phyloP scores from a whole-genome alignment of 2,888 invertebrate species.

The Tethea ocularis region DNA sequence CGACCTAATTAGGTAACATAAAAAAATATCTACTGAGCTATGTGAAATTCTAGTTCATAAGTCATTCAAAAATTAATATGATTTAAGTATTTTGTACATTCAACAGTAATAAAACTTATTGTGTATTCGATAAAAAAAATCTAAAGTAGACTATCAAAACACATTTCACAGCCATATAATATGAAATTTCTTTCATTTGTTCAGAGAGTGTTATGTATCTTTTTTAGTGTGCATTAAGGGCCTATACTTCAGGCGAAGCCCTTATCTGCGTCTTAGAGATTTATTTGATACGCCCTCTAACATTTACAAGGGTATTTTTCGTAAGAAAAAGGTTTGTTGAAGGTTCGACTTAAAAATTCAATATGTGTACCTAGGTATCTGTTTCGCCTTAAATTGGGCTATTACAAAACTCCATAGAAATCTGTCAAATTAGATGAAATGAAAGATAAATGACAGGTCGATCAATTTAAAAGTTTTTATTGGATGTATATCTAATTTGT shows the following conservation, averaged over 20 bases:
- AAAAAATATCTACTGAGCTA: too few relatives aligned
- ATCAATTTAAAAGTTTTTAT: too few relatives aligned
- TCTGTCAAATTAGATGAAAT: too few relatives aligned
- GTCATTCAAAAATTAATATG: too few relatives aligned
- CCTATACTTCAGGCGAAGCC: slow-evolving; percentile 44
- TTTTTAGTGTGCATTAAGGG: slow-evolving; percentile 58
- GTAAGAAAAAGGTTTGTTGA: slow-evolving; percentile 8
- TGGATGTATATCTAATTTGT: too few relatives aligned
- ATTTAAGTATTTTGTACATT: too few relatives aligned
- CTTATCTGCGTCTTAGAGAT: slow-evolving; percentile 60
- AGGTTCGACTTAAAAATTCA: slow-evolving; percentile 13
- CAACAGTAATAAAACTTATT: not conserved
- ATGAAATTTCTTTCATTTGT: slow-evolving; percentile 40
- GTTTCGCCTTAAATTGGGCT: too few relatives aligned
- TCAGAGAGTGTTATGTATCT: slow-evolving; percentile 37
- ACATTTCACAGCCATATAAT: slow-evolving; percentile 10
- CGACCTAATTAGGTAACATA: too few relatives aligned
- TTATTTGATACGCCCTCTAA: slow-evolving; percentile 45
- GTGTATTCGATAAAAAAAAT: not conserved
- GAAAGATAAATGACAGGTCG: too few relatives aligned
- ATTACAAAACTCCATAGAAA: too few relatives aligned
- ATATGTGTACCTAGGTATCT: too few relatives aligned
- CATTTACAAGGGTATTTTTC: slow-evolving; percentile 22
- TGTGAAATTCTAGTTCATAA: too few relatives aligned
- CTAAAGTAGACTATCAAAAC: not conserved